Base-by-base conservation (phyloP, 2,888 invertebrate genomes). In the Eucera pruinosa region DNA sequence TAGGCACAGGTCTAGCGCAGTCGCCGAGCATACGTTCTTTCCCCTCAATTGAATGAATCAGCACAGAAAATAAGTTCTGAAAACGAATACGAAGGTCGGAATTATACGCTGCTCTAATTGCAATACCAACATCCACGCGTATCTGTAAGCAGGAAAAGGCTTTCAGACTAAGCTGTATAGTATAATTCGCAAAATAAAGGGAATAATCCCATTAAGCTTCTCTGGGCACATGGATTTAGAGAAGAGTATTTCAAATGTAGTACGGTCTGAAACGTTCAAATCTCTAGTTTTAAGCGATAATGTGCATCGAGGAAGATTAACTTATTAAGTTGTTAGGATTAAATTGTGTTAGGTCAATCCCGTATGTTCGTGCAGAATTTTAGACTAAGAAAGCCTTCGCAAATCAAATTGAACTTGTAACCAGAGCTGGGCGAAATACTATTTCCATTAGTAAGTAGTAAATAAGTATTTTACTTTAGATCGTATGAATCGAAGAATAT, bases 31-130 rank as follows among this genome's bases (percentile, higher is more conserved):
- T 7, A 27, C 13, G 30, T 45, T 15, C 58, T 39, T 45, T 45
- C n/a, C 15, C n/a, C 23, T 50, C 45, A 30, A 68, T 45, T 36
- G 47, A 70, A 25, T 25, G 62, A 50, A 48, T 62, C 47, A 41
- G 25, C 23, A n/a, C 66, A 30, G 57, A 27, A 52, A 66, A 66
- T 41, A 66, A 39, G n/a, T n/a, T 43, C 48, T 23, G 25, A 5
- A 57, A 41, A 57, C 23, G 47, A 30, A 18, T 18, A 15, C 27
- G 33, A 18, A 25, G 18, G 15, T n/a, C 15, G 18, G 20, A 57
- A 33, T 23, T 30, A 45, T 18, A 60, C 18, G 4, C 18, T 25
- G 11, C n/a, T n/a, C 1, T n/a, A 23, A n/a, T 6, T 41, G 58
- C 18, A 30, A 43, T 20, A 60, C 25, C 43, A 20, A 43, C 43